Percentiles rank a stretch among this genome's conserved stretches.
Conservation (phyloP, 2,113 vertebrate genomes). For the Chaetops frenatus region DNA sequence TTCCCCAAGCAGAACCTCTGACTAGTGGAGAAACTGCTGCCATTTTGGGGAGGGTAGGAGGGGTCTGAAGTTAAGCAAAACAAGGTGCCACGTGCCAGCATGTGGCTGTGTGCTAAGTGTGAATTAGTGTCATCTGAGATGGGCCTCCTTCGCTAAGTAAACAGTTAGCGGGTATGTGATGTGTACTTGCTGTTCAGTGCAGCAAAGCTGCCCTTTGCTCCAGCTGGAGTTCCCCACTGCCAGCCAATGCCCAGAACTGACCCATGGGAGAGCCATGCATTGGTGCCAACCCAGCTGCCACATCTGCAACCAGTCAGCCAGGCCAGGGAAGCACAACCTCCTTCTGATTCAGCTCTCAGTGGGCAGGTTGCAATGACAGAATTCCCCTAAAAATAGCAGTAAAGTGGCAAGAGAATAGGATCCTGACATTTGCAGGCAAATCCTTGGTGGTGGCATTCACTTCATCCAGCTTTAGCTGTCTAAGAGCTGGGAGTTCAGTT, state of each 20-base stretch:
- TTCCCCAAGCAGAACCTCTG: background rate
- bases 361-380: background rate
- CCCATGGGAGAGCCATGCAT: fast-evolving
- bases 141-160: background rate
- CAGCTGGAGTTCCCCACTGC: background rate
- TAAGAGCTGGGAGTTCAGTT: background rate
- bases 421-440: background rate
- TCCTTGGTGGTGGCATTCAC: background rate
- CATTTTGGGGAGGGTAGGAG: background rate
- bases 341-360: fast-evolving
- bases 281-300: background rate
- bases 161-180: background rate
- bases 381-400: background rate
- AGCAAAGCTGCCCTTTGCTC: background rate
- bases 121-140: background rate
- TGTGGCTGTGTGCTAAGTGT: background rate
- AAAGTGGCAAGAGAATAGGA: background rate
- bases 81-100: background rate
- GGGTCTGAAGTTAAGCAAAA: background rate
- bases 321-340: background rate
- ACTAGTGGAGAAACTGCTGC: slow-evolving; percentile 1
- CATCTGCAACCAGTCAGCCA: background rate
- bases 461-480: background rate
- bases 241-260: background rate
- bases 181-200: background rate